A percentile compares a stretch with the other conserved stretches of the same genome.
These are phyloP conservation scores for Myrmecophaga tridactyla DNA, from an alignment of 2,113 vertebrate species.

Conservation along the genomic window DNA sequence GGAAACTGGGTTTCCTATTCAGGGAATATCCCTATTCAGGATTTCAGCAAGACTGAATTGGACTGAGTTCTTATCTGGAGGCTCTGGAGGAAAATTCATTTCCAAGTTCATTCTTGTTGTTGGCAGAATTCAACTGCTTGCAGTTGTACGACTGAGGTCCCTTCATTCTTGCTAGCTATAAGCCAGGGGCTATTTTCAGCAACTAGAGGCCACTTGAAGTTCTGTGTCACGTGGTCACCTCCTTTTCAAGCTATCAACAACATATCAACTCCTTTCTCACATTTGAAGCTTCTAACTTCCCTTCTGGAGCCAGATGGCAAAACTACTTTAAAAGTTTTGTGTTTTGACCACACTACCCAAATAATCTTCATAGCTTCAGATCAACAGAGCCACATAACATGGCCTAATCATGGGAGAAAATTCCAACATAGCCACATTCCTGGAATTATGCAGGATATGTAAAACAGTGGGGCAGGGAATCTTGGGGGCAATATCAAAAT, in stretches of 20 bases:
- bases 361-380: not conserved
- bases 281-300: not conserved
- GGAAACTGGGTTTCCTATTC: not conserved
- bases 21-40: too few species aligned
- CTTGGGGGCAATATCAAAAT: not conserved
- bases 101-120: not conserved
- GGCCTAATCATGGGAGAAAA: not conserved
- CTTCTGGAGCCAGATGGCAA: not conserved
- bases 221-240: not conserved
- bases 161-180: not conserved
- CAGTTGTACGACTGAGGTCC: too few species aligned
- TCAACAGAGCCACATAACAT: not conserved
- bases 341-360: not conserved
- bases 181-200: not conserved
- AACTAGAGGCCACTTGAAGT: not conserved
- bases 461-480: not conserved
- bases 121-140: not conserved
- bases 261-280: not conserved
- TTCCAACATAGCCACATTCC: too few species aligned
- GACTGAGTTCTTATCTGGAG: too few species aligned
- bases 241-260: not conserved
- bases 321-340: not conserved
- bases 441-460: not conserved
- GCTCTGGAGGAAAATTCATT: too few species aligned
- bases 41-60: too few species aligned